Percentiles rank a stretch among this genome's conserved stretches.
phyloP scores from a whole-genome alignment of 2,113 vertebrate genomes.

The Geococcyx californianus region DNA sequence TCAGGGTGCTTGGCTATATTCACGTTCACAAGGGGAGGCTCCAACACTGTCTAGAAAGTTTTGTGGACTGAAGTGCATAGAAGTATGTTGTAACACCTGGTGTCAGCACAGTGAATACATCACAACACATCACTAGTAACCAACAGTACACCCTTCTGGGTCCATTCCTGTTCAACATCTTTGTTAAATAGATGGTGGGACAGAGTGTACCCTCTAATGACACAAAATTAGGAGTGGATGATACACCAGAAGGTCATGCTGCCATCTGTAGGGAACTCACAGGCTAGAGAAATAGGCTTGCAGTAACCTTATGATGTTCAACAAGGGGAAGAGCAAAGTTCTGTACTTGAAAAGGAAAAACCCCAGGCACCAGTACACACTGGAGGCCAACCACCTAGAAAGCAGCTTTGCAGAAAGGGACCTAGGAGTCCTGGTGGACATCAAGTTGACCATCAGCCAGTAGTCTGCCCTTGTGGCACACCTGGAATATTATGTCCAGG shows the following conservation, averaged over 20 bases:
- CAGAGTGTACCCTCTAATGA: not conserved
- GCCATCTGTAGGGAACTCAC: not conserved
- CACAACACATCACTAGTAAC: not conserved
- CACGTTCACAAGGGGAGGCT: not conserved
- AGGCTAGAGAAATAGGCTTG: not conserved
- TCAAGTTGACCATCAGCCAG: not conserved
- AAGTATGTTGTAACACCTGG: not conserved
- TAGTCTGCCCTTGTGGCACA: not conserved
- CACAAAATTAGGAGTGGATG: not conserved
- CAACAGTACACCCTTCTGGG: accelerated
- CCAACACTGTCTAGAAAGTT: not conserved
- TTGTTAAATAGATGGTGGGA: not conserved
- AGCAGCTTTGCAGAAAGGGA: not conserved
- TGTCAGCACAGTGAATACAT: not conserved
- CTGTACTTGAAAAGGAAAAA: not conserved
- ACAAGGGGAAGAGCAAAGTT: not conserved
- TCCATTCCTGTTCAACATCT: not conserved
- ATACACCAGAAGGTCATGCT: not conserved
- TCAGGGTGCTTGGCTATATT: not conserved
- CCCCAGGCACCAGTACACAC: not conserved
- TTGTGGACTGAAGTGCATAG: not conserved
- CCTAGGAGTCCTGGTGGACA: not conserved
- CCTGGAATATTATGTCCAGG: not conserved
- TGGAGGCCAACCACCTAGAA: not conserved
- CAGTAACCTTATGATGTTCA: not conserved